Evolutionary conservation across 2,797 vertebrate species (phyloP), one percentile per base, ranked within the genome.

Genomic region (Pseudomugil tenellus): DNA sequence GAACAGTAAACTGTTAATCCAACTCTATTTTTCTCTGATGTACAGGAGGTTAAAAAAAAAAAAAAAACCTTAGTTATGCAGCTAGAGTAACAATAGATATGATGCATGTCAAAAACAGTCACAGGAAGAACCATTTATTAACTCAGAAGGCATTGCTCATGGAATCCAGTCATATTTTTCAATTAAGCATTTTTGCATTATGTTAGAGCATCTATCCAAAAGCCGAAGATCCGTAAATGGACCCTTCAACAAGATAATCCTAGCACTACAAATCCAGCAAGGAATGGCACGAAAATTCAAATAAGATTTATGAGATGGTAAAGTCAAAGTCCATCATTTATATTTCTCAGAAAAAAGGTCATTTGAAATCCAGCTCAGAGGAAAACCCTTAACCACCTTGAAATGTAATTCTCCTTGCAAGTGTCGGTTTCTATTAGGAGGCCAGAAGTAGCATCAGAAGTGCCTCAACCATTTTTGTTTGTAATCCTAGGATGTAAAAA

Each of bases 121-220:
- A 16, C 25, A 52, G 25, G 13, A 28, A 26, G 25, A 28, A 6
- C 25, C 13, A 2, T 28, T 53, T 23, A 52, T 13, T 10, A 51
- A 16, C 5, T 48, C 21, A 12, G 25, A 53, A 19, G 16, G 29
- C 7, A 9, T 11, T 6, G 12, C 48, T 48, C 21, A 25, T 12
- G 25, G 12, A 11, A 51, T 3, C 13, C 11, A 25, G 51, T 53
- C 13, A 29, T 29, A 28, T 53, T 28, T 17, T 53, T 53, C 51
- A 53, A 53, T 53, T 53, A 17, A 28, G 26, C 51, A 53, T 28
- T 53, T 53, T n/a, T 10, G 51, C 26, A 53, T 53, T 28, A 28
- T 29, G 17, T 51, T 6, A 51, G 43, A 43, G 19, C 48, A 51
- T 51, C 21, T 7, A 51, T 51, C 48, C 48, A 13, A 25, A 51